Conservation (phyloP, 2,797 vertebrate species). For the Peromyscus eremicus region DNA sequence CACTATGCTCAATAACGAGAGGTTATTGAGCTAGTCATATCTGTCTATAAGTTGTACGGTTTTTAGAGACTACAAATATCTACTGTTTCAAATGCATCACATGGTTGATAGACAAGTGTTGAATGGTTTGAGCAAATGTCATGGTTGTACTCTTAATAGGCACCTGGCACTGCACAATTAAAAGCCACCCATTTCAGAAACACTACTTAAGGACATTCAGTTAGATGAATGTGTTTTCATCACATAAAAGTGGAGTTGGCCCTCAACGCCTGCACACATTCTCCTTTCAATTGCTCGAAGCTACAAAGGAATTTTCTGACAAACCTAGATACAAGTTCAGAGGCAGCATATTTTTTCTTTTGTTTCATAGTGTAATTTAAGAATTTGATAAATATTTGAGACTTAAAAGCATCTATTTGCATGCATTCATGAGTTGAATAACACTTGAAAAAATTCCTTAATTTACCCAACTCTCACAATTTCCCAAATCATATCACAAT, state of each 20-base stretch:
- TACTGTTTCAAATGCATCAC: not conserved
- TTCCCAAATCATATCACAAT: not conserved
- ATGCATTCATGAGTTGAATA: not conserved
- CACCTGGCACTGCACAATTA: not conserved
- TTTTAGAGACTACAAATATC: not conserved
- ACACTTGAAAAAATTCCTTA: not conserved
- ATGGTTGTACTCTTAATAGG: not conserved
- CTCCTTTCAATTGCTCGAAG: not conserved
- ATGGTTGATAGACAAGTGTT: not conserved
- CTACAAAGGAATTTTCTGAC: conserved; percentile 13
- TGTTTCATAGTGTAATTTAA: conserved; percentile 4
- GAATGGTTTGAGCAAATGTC: not conserved
- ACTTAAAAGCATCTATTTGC: not conserved
- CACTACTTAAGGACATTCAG: not conserved
- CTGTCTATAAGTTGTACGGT: not conserved
- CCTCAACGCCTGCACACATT: not conserved
- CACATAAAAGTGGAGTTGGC: not conserved
- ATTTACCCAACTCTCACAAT: conserved; percentile 4
- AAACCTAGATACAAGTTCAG: not conserved
- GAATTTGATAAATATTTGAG: conserved; percentile 17
- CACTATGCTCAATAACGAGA: not conserved
- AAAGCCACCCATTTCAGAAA: not conserved
- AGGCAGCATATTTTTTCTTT: not conserved
- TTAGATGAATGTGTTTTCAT: not conserved
- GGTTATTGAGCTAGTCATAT: not conserved